These are phyloP conservation scores for Gnatocerus cornutus DNA, from an alignment of 2,888 invertebrate species.

Conservation along the genomic window DNA sequence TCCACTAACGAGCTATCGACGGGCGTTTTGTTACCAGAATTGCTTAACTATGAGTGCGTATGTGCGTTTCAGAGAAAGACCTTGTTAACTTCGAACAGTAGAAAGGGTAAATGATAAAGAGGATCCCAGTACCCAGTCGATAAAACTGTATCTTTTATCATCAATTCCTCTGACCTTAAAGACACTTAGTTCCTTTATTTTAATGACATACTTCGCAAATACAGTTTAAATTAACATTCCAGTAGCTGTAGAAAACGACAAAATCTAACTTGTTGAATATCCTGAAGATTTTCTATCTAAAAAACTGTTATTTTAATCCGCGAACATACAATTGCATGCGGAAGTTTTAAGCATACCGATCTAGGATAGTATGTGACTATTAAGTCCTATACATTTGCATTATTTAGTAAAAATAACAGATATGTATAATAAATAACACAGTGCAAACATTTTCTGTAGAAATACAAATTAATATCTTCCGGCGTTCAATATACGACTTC, in stretches of 20 bases:
- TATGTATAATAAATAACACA: not conserved
- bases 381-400: not conserved
- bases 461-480: conserved; percentile 4
- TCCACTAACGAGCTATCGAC: conserved; percentile 70
- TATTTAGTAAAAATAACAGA: conserved; percentile 4
- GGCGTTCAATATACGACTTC: conserved; percentile 2
- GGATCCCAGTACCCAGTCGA: not conserved
- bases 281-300: no score
- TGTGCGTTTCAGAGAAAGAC: conserved; percentile 26
- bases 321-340: not conserved
- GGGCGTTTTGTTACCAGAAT: conserved; percentile 68
- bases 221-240: no score
- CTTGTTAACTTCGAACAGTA: conserved; percentile 9
- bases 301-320: no score
- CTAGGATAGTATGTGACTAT: not conserved
- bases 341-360: conserved; percentile 1
- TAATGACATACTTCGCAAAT: no score
- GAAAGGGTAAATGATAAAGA: not conserved
- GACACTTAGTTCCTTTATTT: no score
- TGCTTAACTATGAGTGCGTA: conserved; percentile 49
- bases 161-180: no score
- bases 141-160: no score
- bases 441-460: not conserved
- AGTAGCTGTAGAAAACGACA: no score
- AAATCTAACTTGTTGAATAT: no score